A percentile compares a stretch with the other conserved stretches of the same genome.
phyloP scores from a whole-genome alignment of 2,888 invertebrate genomes.

The Amblyjoppa proteus region DNA sequence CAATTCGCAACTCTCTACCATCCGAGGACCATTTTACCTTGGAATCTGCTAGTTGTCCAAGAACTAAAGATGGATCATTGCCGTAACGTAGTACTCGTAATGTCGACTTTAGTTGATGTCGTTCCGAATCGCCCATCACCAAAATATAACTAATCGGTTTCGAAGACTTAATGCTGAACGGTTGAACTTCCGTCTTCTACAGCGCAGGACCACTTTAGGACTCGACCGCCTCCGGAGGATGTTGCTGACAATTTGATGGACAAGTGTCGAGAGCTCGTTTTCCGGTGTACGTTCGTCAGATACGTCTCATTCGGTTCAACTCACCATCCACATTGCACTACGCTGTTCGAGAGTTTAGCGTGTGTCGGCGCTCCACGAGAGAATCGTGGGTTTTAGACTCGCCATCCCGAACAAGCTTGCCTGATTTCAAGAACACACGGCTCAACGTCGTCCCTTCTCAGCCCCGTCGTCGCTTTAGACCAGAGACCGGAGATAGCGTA shows the following conservation, averaged over 20 bases:
- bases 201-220: not conserved
- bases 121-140: too few species aligned
- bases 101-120: too few species aligned
- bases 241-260: constrained; percentile 7
- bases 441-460: constrained; percentile 20
- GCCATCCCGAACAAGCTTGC: constrained; percentile 24
- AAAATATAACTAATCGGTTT: not conserved
- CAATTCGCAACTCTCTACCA: too few species aligned
- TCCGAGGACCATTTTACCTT: too few species aligned
- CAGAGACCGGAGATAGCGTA: not conserved
- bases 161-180: not conserved
- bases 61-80: too few species aligned
- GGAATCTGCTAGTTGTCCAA: too few species aligned
- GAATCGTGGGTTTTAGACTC: constrained; percentile 25
- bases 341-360: not conserved
- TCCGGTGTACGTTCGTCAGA: not conserved
- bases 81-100: too few species aligned
- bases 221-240: not conserved
- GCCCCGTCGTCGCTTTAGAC: constrained; percentile 7
- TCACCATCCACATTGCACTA: not conserved
- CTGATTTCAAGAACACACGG: constrained; percentile 35
- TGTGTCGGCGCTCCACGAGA: constrained; percentile 17
- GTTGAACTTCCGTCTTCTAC: not conserved
- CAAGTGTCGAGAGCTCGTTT: constrained; percentile 20
- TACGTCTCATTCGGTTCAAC: constrained; percentile 11